Evolutionary conservation across 2,113 vertebrate species (phyloP), one percentile per base, ranked within the genome.

Genomic region (Plecotus auritus): DNA sequence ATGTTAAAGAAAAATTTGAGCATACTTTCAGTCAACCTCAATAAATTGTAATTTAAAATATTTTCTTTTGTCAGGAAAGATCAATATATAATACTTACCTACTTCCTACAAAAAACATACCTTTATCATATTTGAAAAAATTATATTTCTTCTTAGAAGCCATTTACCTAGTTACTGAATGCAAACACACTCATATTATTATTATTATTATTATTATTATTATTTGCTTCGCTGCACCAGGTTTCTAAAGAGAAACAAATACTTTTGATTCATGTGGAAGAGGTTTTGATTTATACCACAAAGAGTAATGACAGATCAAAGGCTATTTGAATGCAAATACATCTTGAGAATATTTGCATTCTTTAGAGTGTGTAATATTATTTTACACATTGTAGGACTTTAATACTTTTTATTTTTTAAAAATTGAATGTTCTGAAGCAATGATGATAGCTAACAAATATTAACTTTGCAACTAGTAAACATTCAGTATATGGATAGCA

Each of bases 231-330:
- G 16, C 32, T 88, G 7, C 1, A 32, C 32, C 22, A 85, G 14
- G 6, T 69, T 84, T 90, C 92, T 61, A 92, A 80, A 88, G 59
- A 88, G 14, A 93, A 83, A 93, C 83, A 95, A 87, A 66, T 30
- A 51, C 26, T 56, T 80, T 85, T 56, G 45, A 84, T 89, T 88
- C 17, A 56, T 42, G 2, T 77, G 7, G 30, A 87, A 64, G 26
- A 72, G 14, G 11, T 18, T 91, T 80, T 93, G n/a, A 88, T 66
- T 93, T 61, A 13, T 45, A 73, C 84, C 49, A 70, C 82, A 32
- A 87, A 73, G 80, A 80, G 14, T 64, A 67, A 59, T 54, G 47
- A 22, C 32, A 78, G 26, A 42, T 32, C 35, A 0, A 83, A 80
- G 70, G 7, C 28, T 35, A 66, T 94, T 84, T 81, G 32, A 89